Evolutionary conservation across 1,140 invertebrate species (phyloP).

Genomic region (Lepidurus couesii): DNA sequence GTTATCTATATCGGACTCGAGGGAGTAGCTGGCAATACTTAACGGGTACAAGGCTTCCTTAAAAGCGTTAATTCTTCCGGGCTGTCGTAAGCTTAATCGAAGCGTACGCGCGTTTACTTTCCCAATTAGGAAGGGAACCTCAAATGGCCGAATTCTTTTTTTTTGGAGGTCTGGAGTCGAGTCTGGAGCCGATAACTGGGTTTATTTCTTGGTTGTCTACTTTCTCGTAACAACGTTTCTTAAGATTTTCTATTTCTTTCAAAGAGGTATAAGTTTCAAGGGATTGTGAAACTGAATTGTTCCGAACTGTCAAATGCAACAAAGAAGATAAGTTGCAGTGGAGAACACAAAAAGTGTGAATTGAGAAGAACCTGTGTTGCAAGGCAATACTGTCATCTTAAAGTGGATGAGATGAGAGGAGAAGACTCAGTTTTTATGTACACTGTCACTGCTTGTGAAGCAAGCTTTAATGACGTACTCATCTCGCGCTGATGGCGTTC

Average conservation of each 20-base stretch:
- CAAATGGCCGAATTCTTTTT: not conserved
- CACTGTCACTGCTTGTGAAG: not conserved
- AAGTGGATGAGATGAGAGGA: not conserved
- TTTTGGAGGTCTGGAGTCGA: not conserved
- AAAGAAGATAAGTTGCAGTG: too few species aligned
- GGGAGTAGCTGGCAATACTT: not conserved
- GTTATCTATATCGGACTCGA: not conserved
- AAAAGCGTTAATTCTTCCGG: not conserved
- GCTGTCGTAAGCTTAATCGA: not conserved
- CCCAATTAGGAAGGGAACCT: not conserved
- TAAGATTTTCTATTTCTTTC: too few species aligned
- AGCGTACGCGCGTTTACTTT: not conserved
- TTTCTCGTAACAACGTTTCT: too few species aligned
- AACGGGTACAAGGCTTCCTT: not conserved
- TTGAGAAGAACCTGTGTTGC: too few species aligned
- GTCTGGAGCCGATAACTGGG: too few species aligned
- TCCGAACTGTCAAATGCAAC: too few species aligned
- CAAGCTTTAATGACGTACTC: slow-evolving; percentile 9
- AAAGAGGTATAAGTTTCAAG: too few species aligned
- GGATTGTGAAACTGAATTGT: too few species aligned
- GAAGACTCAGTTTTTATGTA: not conserved
- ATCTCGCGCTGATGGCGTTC: slow-evolving; percentile 13
- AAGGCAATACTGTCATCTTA: too few species aligned
- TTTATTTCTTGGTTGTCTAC: too few species aligned
- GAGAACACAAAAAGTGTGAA: too few species aligned